phyloP scores from a whole-genome alignment of 2,113 vertebrate species.

The Oenanthe melanoleuca region DNA sequence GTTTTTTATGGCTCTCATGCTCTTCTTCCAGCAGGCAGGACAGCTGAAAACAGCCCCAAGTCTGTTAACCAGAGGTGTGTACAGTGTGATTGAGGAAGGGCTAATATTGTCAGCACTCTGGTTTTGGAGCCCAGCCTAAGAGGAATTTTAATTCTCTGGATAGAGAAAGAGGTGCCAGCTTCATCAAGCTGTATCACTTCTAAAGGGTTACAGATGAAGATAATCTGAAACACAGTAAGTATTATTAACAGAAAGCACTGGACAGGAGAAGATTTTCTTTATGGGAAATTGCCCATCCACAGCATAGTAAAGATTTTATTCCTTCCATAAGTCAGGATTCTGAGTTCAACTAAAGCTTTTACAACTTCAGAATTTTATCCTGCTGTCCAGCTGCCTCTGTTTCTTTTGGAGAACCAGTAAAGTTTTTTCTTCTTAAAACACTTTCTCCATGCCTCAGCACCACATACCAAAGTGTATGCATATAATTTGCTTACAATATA shows the following conservation, averaged over 20 bases:
- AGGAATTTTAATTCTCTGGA: not conserved
- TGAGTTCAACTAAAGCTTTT: slow-evolving; percentile 13
- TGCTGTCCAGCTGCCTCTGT: not conserved
- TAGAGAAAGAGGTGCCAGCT: not conserved
- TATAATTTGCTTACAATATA: not conserved
- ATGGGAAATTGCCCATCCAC: slow-evolving; percentile 22
- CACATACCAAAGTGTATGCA: not conserved
- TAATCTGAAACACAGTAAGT: slow-evolving; percentile 5
- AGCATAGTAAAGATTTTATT: slow-evolving; percentile 57
- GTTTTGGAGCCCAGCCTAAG: not conserved
- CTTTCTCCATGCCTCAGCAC: not conserved
- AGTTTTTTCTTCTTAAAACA: not conserved
- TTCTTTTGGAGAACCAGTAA: not conserved
- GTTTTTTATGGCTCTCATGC: not conserved
- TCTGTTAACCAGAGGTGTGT: not conserved
- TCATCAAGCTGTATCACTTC: not conserved
- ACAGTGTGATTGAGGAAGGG: not conserved
- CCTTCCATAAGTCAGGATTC: slow-evolving; percentile 34
- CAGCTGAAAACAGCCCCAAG: not conserved
- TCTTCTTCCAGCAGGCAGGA: not conserved
- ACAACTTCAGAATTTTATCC: slow-evolving; percentile 9
- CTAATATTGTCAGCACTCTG: not conserved
- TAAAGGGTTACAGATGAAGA: slow-evolving; percentile 25
- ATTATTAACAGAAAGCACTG: not conserved
- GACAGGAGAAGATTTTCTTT: slow-evolving; percentile 2